phyloP scores from a whole-genome alignment of 2,113 vertebrate genomes.

The Bubalus kerabau region DNA sequence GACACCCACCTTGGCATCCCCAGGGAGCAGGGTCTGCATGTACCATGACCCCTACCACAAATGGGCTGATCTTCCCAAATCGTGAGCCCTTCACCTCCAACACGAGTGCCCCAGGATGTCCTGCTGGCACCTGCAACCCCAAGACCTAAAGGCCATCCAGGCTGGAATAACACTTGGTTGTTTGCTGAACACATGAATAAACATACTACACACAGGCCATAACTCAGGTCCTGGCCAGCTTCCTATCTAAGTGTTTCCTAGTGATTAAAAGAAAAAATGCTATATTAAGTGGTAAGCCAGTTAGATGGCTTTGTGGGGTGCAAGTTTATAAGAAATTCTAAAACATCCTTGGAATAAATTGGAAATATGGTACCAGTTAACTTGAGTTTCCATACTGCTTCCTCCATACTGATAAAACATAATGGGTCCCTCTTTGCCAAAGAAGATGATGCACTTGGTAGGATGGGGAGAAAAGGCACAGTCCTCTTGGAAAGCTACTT shows the following conservation, averaged over 20 bases:
- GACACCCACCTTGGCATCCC: neutral
- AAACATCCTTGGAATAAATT: neutral
- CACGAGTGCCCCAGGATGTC: neutral
- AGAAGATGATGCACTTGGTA: neutral
- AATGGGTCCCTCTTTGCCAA: neutral
- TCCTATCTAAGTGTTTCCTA: neutral
- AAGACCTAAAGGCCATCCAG: neutral
- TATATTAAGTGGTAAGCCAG: neutral
- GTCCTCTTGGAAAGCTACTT: neutral
- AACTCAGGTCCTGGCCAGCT: neutral
- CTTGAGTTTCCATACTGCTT: neutral
- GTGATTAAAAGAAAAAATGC: neutral
- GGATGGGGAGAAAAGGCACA: neutral
- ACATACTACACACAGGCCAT: neutral
- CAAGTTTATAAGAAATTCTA: conserved; percentile 1
- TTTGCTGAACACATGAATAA: neutral
- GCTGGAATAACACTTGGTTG: neutral
- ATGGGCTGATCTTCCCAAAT: neutral
- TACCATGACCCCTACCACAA: neutral
- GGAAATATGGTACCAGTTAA: neutral
- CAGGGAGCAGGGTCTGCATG: neutral
- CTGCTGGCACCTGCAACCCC: neutral
- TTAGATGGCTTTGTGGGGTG: neutral
- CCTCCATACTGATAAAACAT: neutral
- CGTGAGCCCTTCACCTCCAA: neutral